Base-by-base conservation (phyloP, 2,113 vertebrate species). In the Myotis davidii region DNA sequence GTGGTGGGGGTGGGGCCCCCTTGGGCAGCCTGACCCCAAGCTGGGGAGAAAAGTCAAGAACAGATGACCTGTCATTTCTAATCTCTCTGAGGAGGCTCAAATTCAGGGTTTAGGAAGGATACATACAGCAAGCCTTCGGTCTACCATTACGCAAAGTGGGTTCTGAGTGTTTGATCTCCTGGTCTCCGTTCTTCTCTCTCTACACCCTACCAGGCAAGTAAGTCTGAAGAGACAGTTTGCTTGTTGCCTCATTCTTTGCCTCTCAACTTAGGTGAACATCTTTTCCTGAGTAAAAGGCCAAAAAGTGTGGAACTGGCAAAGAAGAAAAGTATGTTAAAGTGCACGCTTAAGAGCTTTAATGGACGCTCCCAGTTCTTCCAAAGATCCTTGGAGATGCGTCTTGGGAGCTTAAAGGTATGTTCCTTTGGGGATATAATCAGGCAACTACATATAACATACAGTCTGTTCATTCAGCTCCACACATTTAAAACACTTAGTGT, bases 261-360 rank as follows among this genome's bases (percentile, higher is more conserved):
- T 92, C 39, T 90, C 39, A 18, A 65, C 32, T 73, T 50, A 25
- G 64, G 64, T 21, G 45, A 85, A 48, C 70, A 48, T 29, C 29
- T 92, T 70, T 88, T 42, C 27, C 67, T 77, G 56, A 88, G 45
- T 61, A 37, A 83, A 96, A 72, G 79, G 10, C 39, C 88, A 56
- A 59, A 37, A 50, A 50, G 18, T 61, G 14, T 34, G 9, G 3
- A 81, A 29, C 54, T 48, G 83, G 34, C 21, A 50, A 18, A 2
- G 45, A 32, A 85, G 21, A 81, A 90, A 67, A 42, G 17, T 9
- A 48, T 0, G 32, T 12, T n/a, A 29, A 82, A 92, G 16, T 23
- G 32, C 21, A 39, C 6, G 50, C 48, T 32, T 50, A 52, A 23
- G 29, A 37, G 67, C 27, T 34, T 81, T 45, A 29, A 64, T 70